Percentiles rank a stretch among this genome's conserved stretches.
Conservation (phyloP, 2,797 vertebrate species). For the Gallinago stenura region DNA sequence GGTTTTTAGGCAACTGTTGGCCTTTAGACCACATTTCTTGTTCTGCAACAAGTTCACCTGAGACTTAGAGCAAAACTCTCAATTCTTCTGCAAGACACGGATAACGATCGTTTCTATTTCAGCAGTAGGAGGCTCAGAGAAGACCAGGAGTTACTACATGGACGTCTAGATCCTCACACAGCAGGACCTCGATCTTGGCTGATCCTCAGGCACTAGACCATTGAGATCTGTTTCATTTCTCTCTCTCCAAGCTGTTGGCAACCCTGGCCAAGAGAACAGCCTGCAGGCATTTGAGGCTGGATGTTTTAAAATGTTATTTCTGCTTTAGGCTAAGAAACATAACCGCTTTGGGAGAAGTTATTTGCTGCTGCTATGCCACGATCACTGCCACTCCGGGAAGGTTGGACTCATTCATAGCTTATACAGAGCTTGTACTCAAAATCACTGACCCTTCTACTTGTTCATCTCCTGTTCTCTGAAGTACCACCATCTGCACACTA, state of each 20-base stretch:
- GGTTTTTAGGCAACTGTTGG: neutral
- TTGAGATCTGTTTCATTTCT: neutral
- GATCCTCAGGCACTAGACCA: neutral
- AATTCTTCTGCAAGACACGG: neutral
- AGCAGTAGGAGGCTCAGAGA: neutral
- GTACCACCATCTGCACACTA: neutral
- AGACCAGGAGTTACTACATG: neutral
- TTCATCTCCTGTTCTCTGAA: neutral
- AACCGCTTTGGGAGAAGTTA: neutral
- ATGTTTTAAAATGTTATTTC: neutral
- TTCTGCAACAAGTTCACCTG: neutral
- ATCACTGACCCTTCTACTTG: neutral
- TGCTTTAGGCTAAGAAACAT: neutral
- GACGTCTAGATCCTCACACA: neutral
- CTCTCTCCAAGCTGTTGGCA: neutral
- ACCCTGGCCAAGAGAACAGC: neutral
- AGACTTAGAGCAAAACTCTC: neutral
- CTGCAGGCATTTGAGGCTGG: neutral
- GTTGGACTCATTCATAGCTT: neutral
- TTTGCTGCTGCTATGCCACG: neutral
- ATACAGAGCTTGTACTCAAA: neutral
- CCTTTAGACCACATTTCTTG: neutral
- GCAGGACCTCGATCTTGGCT: neutral
- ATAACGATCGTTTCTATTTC: neutral
- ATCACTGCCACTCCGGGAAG: neutral